These are phyloP conservation scores for Balanococcus diminutus DNA, from an alignment of 2,888 invertebrate species.

Conservation along the genomic window DNA sequence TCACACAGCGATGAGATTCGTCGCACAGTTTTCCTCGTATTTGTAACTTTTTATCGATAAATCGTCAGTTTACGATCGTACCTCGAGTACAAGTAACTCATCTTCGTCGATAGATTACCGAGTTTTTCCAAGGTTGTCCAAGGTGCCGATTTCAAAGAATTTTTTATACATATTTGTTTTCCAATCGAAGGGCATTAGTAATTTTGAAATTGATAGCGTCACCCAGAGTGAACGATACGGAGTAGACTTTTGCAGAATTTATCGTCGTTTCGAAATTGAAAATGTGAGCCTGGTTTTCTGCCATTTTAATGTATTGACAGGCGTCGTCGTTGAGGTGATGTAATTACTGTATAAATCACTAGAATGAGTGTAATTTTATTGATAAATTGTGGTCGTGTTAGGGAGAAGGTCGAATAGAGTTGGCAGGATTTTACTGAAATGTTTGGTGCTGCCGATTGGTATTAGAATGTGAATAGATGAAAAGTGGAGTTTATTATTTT, in stretches of 20 bases:
- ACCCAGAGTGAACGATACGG: not conserved
- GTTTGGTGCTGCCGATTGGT: not conserved
- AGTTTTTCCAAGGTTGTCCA: not conserved
- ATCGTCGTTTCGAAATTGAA: slow-evolving; percentile 9
- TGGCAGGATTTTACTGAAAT: not conserved
- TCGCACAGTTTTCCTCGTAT: not conserved
- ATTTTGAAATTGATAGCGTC: slow-evolving; percentile 3
- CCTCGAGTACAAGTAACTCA: not conserved
- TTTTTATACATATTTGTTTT: not conserved
- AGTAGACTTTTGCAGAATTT: not conserved
- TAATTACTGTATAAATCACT: slow-evolving; percentile 8
- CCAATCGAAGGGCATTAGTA: not conserved
- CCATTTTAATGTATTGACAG: not conserved
- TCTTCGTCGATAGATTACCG: not conserved
- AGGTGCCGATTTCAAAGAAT: not conserved
- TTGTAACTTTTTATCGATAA: not conserved
- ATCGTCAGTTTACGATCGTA: not conserved
- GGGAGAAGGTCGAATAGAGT: not conserved
- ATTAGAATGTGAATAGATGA: not conserved
- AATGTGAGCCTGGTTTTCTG: not conserved
- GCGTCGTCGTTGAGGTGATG: not conserved
- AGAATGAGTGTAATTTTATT: not conserved
- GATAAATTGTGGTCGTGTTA: not conserved
- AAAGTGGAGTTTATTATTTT: not conserved
- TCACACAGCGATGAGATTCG: not conserved